Evolutionary conservation across 2,113 vertebrate species (phyloP).

Genomic region (Spilogale gracilis): DNA sequence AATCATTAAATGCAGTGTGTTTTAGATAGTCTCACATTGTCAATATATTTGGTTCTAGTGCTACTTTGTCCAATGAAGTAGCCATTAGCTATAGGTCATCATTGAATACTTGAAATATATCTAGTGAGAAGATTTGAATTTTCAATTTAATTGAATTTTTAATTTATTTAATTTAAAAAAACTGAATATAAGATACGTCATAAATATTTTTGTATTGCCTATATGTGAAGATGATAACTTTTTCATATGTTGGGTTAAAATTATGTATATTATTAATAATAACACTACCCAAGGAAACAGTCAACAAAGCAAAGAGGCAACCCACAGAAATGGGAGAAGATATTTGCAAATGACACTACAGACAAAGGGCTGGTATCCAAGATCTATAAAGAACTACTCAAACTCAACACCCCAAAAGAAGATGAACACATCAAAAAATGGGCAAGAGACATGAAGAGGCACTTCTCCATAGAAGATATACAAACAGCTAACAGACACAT

Average conservation of each 20-base stretch:
- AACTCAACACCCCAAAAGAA: too few species aligned
- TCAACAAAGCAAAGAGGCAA: too few species aligned
- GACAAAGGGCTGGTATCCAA: too few species aligned
- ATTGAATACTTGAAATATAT: neutral
- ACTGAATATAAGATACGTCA: neutral
- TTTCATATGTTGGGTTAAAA: neutral
- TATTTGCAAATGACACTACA: too few species aligned
- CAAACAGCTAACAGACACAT: too few species aligned
- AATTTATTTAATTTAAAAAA: neutral
- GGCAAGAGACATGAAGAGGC: too few species aligned
- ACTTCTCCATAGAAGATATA: too few species aligned
- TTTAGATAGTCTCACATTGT: neutral
- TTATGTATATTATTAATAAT: neutral
- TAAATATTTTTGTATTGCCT: neutral
- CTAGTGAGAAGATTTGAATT: neutral
- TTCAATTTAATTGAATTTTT: neutral
- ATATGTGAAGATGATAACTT: neutral
- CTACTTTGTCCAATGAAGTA: neutral
- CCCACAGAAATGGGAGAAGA: too few species aligned
- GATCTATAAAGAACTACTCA: too few species aligned
- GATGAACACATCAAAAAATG: too few species aligned
- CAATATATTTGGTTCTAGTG: neutral
- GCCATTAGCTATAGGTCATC: neutral
- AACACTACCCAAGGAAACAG: neutral
- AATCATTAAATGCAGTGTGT: neutral